These are phyloP conservation scores for Acrossocheilus wenchowensis DNA, from an alignment of 2,797 vertebrate genomes.

Conservation along the genomic window DNA sequence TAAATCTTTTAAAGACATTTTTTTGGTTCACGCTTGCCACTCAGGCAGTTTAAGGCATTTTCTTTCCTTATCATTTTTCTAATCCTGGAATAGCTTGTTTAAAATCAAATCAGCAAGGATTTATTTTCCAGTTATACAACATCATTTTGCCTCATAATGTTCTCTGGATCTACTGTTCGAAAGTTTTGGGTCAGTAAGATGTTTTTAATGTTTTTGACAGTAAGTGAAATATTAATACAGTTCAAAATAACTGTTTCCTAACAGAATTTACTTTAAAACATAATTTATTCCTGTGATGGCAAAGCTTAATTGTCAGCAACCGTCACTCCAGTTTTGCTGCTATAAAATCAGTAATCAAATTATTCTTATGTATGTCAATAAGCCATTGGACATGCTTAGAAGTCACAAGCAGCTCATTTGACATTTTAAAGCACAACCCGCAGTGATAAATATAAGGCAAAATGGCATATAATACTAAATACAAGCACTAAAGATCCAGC, in stretches of 20 bases:
- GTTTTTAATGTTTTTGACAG: not conserved
- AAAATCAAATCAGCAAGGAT: not conserved
- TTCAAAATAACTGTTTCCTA: not conserved
- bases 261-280: not conserved
- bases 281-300: not conserved
- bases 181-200: not conserved
- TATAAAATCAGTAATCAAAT: not conserved
- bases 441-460: not conserved
- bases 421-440: not conserved
- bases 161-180: not conserved
- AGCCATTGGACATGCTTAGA: not conserved
- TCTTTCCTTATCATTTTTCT: not conserved
- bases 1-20: conserved; percentile 17
- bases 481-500: not conserved
- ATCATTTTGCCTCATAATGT: not conserved
- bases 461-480: not conserved
- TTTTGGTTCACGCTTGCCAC: not conserved
- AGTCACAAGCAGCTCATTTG: not conserved
- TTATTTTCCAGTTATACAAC: not conserved
- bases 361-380: not conserved
- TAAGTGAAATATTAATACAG: not conserved
- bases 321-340: not conserved
- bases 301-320: not conserved
- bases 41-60: not conserved
- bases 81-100: conserved; percentile 20